These are phyloP conservation scores for Scophthalmus maximus DNA, from an alignment of 2,113 vertebrate species.

Conservation along the genomic window DNA sequence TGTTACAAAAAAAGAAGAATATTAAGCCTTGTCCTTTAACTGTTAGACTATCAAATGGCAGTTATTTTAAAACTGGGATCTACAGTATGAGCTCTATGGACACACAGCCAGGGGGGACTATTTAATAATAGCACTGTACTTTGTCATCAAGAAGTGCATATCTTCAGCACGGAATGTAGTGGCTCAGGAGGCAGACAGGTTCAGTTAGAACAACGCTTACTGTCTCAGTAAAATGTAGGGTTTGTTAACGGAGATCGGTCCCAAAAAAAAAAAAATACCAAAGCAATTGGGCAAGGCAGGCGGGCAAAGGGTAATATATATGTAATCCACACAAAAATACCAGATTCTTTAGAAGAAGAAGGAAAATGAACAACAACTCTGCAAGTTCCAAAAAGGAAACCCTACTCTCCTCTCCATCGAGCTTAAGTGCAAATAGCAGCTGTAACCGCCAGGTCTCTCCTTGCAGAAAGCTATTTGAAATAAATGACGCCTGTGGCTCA, in stretches of 20 bases:
- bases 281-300: too few relatives aligned
- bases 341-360: too few relatives aligned
- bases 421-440: not conserved
- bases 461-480: not conserved
- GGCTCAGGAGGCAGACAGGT: not conserved
- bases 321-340: too few relatives aligned
- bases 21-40: not conserved
- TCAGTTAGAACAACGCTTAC: too few relatives aligned
- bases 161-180: not conserved
- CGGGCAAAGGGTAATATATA: too few relatives aligned
- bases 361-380: too few relatives aligned
- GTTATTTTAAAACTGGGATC: slow-evolving; percentile 3
- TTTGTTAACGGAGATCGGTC: too few relatives aligned
- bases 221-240: too few relatives aligned
- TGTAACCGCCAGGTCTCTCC: not conserved
- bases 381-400: too few relatives aligned
- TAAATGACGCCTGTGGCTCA: not conserved
- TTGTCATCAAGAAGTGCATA: not conserved
- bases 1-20: not conserved
- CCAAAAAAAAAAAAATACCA: too few relatives aligned
- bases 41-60: not conserved
- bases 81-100: not conserved
- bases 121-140: not conserved
- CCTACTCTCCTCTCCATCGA: not conserved
- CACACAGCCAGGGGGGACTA: not conserved